Evolutionary conservation across 2,888 invertebrate genomes (phyloP), one percentile per base, ranked within the genome.

Genomic region (Mythimna pallens): DNA sequence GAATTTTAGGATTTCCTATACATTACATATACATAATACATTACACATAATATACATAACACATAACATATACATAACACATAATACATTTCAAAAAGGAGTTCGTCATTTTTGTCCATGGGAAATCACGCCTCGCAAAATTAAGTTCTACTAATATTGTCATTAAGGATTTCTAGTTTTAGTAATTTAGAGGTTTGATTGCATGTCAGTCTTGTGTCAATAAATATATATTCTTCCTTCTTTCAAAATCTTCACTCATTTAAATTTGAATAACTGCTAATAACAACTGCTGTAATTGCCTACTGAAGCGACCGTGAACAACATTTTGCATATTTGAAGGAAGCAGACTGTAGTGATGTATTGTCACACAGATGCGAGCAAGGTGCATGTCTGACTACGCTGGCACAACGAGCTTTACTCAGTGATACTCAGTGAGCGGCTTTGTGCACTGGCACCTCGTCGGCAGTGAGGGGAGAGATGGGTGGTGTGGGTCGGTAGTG

Each of bases 391-490:
- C 52, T 61, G 64, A 34, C 58, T 63, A 70, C 72, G 52, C 69
- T 43, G 47, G 71, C 65, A 83, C 80, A 83, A 67, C 64, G 57
- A 30, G 52, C 55, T 70, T 70, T 36, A 63, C 62, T 73, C 6
- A n/a, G 55, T 30, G 64, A 63, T 14, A 14, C 55, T 43, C 52
- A 55, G 55, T 43, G 30, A 61, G 55, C n/a, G 40, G 75, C 71
- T 73, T 71, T 78, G 76, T 68, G 69, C 43, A 4, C 52, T 25
- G 62, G 67, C 82, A 66, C 73, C 73, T 70, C 64, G 69, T 47
- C 12, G 30, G 43, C 58, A 50, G 52, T 50, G 22, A 54, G 52
- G 43, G 5, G 12, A 10, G n/a, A 22, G 54, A 55, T 22, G 40
- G 50, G 52, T 57, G 59, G 30, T 67, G 55, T 47, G 63, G 12